phyloP scores from a whole-genome alignment of 2,888 invertebrate species.

The Latheticus oryzae region DNA sequence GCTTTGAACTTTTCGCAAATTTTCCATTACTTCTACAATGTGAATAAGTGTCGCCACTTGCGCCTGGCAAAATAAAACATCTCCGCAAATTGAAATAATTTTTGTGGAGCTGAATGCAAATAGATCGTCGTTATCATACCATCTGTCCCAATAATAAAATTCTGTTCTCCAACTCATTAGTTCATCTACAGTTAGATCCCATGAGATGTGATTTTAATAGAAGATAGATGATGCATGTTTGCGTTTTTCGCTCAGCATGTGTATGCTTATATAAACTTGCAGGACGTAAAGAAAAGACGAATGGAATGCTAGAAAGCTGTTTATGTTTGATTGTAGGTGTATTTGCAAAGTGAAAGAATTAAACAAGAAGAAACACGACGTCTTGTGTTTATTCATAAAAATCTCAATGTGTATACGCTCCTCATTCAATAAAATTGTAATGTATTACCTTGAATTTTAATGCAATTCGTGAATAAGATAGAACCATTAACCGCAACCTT shows the following conservation, averaged over 20 bases:
- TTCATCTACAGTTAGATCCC: conserved; percentile 12
- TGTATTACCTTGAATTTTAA: conserved; percentile 16
- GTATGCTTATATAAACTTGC: conserved; percentile 23
- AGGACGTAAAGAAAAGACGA: conserved; percentile 45
- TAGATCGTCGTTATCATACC: no score
- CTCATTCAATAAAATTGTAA: conserved; percentile 24
- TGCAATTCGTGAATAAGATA: conserved; percentile 1
- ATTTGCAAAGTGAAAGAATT: conserved; percentile 55
- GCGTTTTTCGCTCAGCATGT: conserved; percentile 36
- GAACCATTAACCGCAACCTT: conserved; percentile 6
- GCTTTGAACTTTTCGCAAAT: no score
- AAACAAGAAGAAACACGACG: conserved; percentile 53
- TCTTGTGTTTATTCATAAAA: conserved; percentile 46
- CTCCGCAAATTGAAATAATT: no score
- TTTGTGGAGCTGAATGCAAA: no score
- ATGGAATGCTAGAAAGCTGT: conserved; percentile 60
- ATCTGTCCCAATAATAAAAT: not conserved
- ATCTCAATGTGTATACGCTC: conserved; percentile 13
- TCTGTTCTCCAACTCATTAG: conserved; percentile 13
- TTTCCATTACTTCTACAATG: no score
- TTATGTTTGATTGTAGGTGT: conserved; percentile 57
- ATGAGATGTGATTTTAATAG: conserved; percentile 19
- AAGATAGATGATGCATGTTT: conserved; percentile 35
- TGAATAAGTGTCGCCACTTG: no score
- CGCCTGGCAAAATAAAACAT: no score